These are phyloP conservation scores for Zaprionus vittiger DNA, from an alignment of 1,140 invertebrate species.

Conservation along the genomic window DNA sequence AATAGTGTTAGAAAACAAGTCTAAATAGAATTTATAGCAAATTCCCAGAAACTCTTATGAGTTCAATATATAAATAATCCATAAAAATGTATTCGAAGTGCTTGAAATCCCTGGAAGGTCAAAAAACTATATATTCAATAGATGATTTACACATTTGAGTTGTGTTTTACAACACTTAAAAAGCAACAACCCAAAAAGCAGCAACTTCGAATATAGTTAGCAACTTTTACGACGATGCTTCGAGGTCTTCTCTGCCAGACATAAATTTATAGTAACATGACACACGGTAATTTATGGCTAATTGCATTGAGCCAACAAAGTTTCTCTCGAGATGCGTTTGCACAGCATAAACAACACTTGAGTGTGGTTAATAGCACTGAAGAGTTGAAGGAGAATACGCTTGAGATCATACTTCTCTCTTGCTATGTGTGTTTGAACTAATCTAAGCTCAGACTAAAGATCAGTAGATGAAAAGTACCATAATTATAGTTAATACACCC, in stretches of 20 bases:
- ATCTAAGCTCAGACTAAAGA: not conserved
- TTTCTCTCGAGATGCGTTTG: not conserved
- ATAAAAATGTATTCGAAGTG: not conserved
- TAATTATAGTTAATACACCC: constrained; percentile 4
- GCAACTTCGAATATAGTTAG: not conserved
- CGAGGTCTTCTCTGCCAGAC: not conserved
- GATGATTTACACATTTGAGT: not conserved
- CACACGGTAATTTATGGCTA: constrained; percentile 7
- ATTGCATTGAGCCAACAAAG: constrained; percentile 1
- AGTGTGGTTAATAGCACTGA: not conserved
- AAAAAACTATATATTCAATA: not conserved
- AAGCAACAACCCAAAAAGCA: not conserved
- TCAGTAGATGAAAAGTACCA: not conserved
- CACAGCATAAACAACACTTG: not conserved
- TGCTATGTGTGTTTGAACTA: not conserved
- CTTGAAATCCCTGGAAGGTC: not conserved
- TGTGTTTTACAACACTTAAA: not conserved
- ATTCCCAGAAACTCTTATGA: not conserved
- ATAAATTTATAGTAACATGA: not conserved
- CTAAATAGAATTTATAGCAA: not conserved
- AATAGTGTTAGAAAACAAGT: not conserved
- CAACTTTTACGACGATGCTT: not conserved
- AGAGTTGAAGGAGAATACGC: not conserved
- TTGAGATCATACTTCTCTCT: not conserved
- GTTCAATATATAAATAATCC: not conserved